phyloP scores from a whole-genome alignment of 2,797 vertebrate species.

The Sardinella longiceps region DNA sequence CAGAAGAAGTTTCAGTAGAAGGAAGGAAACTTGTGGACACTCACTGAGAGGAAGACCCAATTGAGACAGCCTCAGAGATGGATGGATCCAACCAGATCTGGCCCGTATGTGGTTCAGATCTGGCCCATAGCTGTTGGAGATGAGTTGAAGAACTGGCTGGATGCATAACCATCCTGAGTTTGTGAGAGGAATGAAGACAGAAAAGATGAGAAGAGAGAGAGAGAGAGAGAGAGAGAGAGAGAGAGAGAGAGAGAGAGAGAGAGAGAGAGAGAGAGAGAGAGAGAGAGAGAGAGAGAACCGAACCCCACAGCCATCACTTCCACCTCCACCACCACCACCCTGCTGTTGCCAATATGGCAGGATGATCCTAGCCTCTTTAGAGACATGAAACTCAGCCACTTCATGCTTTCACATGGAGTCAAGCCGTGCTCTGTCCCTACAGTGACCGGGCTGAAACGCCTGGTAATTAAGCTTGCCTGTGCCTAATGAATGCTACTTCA shows the following conservation, averaged over 20 bases:
- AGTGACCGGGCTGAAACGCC: neutral
- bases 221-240: slow-evolving; percentile 23
- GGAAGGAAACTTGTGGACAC: neutral
- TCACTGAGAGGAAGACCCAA: neutral
- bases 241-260: slow-evolving; percentile 53
- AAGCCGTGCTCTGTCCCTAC: neutral
- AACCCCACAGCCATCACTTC: too few species aligned
- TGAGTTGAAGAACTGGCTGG: neutral
- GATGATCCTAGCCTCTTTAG: slow-evolving; percentile 15
- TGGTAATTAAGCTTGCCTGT: neutral
- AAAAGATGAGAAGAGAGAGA: slow-evolving; percentile 35
- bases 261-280: neutral
- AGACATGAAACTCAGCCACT: slow-evolving; percentile 34
- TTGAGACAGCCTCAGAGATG: neutral
- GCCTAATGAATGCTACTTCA: neutral
- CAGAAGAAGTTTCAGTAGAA: slow-evolving; percentile 1
- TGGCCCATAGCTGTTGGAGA: neutral
- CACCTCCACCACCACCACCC: neutral
- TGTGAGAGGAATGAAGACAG: slow-evolving; percentile 45
- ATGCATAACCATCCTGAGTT: slow-evolving; percentile 9
- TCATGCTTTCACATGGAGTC: neutral
- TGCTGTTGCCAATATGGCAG: neutral
- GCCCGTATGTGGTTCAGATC: neutral
- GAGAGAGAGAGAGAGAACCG: too few species aligned
- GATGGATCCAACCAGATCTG: neutral